phyloP scores from a whole-genome alignment of 2,797 vertebrate genomes.

The Chelidonichthys spinosus region DNA sequence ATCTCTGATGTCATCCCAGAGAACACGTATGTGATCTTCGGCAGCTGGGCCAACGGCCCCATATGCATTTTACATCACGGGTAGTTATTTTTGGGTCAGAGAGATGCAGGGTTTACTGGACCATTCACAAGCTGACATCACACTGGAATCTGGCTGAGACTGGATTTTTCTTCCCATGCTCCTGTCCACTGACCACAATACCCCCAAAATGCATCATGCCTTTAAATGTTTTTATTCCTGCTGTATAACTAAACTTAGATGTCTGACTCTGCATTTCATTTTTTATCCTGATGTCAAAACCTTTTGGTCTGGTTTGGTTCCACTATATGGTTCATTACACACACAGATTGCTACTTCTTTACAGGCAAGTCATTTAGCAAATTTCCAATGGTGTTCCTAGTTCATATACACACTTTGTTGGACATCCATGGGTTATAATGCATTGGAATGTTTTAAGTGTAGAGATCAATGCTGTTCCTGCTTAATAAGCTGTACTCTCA shows the following conservation, averaged over 20 bases:
- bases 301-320: constrained; percentile 41
- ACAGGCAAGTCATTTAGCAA: constrained; percentile 35
- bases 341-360: constrained; percentile 21
- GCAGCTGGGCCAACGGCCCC: constrained; percentile 70
- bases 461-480: neutral
- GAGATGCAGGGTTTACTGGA: constrained; percentile 72
- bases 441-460: neutral
- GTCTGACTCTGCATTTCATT: constrained; percentile 32
- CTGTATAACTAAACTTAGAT: constrained; percentile 46
- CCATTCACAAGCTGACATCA: constrained; percentile 71
- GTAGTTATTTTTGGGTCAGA: constrained; percentile 68
- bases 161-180: constrained; percentile 55
- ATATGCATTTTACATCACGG: constrained; percentile 74
- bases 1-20: constrained; percentile 72
- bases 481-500: neutral
- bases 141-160: constrained; percentile 62
- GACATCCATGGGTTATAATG: neutral
- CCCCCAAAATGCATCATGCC: constrained; percentile 40
- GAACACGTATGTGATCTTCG: constrained; percentile 75
- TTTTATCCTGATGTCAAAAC: constrained; percentile 51
- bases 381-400: constrained; percentile 11
- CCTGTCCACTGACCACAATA: constrained; percentile 48
- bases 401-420: constrained; percentile 22
- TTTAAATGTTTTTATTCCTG: constrained; percentile 41
- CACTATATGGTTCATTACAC: constrained; percentile 39